These are phyloP conservation scores for Penaeus chinensis DNA, from an alignment of 1,140 invertebrate species.

Conservation along the genomic window DNA sequence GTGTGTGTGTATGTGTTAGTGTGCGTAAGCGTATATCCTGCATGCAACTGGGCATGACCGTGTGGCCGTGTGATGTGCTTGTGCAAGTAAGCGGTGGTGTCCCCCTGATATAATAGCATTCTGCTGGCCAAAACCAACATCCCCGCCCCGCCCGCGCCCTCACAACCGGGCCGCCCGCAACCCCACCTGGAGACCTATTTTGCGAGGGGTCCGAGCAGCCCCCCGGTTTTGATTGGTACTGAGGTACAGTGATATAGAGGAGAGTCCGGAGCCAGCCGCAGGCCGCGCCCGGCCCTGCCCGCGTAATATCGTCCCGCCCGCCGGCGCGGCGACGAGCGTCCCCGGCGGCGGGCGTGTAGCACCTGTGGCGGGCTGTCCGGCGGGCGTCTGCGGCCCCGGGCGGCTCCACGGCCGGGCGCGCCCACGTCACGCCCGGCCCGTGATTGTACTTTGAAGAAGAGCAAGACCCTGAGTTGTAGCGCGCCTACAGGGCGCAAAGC, in stretches of 20 bases:
- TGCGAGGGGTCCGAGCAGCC: not conserved
- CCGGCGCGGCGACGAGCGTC: not conserved
- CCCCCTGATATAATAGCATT: constrained; percentile 51
- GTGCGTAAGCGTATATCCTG: constrained; percentile 1
- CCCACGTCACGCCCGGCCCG: constrained; percentile 20
- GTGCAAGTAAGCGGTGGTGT: not conserved
- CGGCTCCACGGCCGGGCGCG: constrained; percentile 14
- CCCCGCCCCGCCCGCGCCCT: constrained; percentile 46
- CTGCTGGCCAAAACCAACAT: constrained; percentile 46
- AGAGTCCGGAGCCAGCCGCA: constrained; percentile 22
- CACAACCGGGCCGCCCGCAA: constrained; percentile 29
- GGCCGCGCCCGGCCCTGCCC: constrained; percentile 32
- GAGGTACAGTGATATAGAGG: constrained; percentile 54
- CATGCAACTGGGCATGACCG: not conserved
- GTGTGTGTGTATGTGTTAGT: not conserved
- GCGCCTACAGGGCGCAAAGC: constrained; percentile 29
- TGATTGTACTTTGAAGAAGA: constrained; percentile 57
- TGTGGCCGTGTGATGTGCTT: not conserved
- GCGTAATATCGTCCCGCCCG: constrained; percentile 34
- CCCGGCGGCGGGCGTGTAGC: constrained; percentile 33
- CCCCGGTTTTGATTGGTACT: constrained; percentile 54
- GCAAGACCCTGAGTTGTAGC: constrained; percentile 51
- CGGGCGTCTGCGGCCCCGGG: constrained; percentile 23
- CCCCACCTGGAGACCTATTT: not conserved
- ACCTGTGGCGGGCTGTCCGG: constrained; percentile 34